Percentiles rank a stretch among this genome's conserved stretches.
Conservation (phyloP, 2,888 invertebrate species). For the Odontomyia ornata region DNA sequence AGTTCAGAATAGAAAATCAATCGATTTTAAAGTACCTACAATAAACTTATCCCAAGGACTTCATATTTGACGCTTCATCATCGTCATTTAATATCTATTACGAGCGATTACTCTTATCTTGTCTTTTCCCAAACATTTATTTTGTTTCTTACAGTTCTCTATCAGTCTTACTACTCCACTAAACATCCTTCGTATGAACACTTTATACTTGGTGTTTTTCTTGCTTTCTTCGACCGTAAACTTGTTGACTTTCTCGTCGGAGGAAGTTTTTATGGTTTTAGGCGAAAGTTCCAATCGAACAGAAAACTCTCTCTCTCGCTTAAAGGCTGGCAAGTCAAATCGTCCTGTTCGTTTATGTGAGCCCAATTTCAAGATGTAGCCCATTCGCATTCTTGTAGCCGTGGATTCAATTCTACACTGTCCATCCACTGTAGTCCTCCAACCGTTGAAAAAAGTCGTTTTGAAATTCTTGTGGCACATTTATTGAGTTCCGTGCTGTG, state of each 20-base stretch:
- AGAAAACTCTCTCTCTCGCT: neutral
- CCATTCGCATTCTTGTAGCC: neutral
- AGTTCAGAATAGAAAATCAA: no score
- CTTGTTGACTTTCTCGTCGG: slow-evolving; percentile 39
- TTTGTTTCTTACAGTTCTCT: no score
- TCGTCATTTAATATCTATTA: no score
- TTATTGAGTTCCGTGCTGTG: slow-evolving; percentile 23
- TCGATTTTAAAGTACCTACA: no score
- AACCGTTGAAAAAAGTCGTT: neutral
- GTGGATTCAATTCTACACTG: neutral
- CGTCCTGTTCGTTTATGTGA: no score
- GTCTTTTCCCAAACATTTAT: no score
- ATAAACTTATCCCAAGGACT: no score
- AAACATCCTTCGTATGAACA: no score
- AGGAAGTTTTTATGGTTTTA: slow-evolving; percentile 39
- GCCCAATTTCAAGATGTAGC: neutral
- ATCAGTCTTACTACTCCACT: no score
- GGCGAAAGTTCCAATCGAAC: slow-evolving; percentile 38
- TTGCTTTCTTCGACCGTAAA: slow-evolving; percentile 9
- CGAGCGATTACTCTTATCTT: no score
- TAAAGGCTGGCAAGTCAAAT: no score
- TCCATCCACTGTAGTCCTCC: neutral
- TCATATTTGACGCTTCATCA: no score
- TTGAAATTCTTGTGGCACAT: slow-evolving; percentile 40
- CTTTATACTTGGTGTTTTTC: neutral